Evolutionary conservation across 2,888 invertebrate genomes (phyloP).

Genomic region (Meandrusa payeni): DNA sequence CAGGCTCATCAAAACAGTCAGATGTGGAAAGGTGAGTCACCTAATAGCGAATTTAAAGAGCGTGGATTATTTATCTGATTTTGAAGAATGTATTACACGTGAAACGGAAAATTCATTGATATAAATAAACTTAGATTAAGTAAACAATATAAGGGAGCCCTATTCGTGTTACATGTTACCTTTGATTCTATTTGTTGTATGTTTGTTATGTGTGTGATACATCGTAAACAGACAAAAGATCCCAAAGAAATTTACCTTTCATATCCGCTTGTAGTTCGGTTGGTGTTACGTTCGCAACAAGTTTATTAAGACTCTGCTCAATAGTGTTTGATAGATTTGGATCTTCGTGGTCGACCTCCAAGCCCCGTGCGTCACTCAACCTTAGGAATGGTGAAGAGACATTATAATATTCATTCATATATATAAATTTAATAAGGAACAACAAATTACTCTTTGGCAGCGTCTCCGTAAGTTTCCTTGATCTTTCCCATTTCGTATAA

Average conservation of each 20-base stretch:
- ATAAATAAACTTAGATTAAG: too few species aligned
- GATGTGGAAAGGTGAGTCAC: too few species aligned
- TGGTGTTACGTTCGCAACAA: slow-evolving; percentile 40
- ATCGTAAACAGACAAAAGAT: too few species aligned
- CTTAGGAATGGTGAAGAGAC: slow-evolving; percentile 33
- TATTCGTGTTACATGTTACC: too few species aligned
- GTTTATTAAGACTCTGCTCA: slow-evolving; percentile 38
- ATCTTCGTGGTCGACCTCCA: slow-evolving; percentile 58
- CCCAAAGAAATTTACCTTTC: slow-evolving; percentile 52
- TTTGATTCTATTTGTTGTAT: too few species aligned
- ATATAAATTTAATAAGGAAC: not conserved
- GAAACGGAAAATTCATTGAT: too few species aligned
- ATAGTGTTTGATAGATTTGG: slow-evolving; percentile 54
- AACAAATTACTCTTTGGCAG: slow-evolving; percentile 49
- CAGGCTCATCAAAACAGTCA: too few species aligned
- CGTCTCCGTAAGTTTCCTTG: slow-evolving; percentile 40
- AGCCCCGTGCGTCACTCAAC: slow-evolving; percentile 47
- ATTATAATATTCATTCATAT: slow-evolving; percentile 3
- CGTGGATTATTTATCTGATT: too few species aligned
- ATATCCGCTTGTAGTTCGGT: slow-evolving; percentile 49
- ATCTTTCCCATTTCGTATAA: slow-evolving; percentile 48
- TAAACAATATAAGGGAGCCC: too few species aligned
- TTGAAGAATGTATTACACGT: too few species aligned
- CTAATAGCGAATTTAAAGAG: too few species aligned
- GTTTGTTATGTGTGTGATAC: too few species aligned